Evolutionary conservation across 2,797 vertebrate genomes (phyloP).

Genomic region (Selene dorsalis): DNA sequence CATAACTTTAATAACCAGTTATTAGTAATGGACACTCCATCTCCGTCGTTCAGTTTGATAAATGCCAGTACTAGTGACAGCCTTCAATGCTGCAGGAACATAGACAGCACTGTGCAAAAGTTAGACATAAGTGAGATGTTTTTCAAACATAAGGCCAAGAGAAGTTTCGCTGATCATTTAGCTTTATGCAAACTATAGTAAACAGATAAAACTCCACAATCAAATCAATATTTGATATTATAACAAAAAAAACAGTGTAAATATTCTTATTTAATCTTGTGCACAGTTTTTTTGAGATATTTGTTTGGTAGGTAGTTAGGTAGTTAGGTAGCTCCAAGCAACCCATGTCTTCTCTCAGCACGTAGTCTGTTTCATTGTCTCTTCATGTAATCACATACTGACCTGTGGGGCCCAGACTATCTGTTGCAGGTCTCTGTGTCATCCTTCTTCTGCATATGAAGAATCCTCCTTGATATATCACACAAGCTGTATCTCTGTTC

Average conservation of each 20-base stretch:
- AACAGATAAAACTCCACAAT: background rate
- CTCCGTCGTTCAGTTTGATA: background rate
- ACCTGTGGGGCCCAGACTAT: background rate
- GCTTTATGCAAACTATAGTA: background rate
- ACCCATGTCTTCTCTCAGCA: no score
- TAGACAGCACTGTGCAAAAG: background rate
- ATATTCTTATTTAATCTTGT: background rate
- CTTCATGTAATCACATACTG: background rate
- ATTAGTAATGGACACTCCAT: no score
- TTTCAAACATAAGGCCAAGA: background rate
- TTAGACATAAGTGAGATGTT: background rate
- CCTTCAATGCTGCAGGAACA: background rate
- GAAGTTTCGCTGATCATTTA: background rate
- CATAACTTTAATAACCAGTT: background rate
- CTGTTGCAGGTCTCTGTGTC: background rate
- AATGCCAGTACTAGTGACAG: no score
- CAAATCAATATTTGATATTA: background rate
- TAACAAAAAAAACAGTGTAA: background rate
- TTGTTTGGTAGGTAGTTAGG: background rate
- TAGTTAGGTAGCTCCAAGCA: no score
- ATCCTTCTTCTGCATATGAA: no score
- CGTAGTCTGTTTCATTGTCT: background rate
- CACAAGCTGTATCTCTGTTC: background rate
- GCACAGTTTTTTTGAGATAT: background rate
- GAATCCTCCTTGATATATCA: background rate